Evolutionary conservation across 2,888 invertebrate genomes (phyloP), one percentile per base, ranked within the genome.

Genomic region (Ceraclea dissimilis): DNA sequence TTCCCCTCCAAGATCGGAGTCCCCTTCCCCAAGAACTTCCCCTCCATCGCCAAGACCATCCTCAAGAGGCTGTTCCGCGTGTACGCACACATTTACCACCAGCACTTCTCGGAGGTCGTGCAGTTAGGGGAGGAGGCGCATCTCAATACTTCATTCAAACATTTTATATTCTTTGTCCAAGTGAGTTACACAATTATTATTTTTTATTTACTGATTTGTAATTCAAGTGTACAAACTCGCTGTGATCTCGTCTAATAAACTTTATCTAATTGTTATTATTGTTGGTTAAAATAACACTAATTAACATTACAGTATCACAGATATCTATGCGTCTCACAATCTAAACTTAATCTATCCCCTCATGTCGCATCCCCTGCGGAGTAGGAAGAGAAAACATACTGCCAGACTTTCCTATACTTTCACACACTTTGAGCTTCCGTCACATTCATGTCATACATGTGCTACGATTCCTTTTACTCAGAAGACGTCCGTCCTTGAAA

Each of bases 1-100:
- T 99, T 99, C 70, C 99, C 99, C 43, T 97, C 97, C 5, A 98
- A 98, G 82, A 97, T 99, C 70, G 95, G 97, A 66, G 95, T 97
- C 66, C 96, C 96, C 63, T 98, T 98, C 77, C 97, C 97, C 58
- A 95, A 94, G 78, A 97, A 97, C 77, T 98, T 98, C 76, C 83
- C 93, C 64, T 83, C 89, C 61, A 95, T 95, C 75, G 97, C 98
- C 59, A 97, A 98, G 79, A 98, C 96, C 63, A 99, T 99, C 71
- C 78, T 99, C 67, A 98, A 98, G 76, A 85, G 99, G 62, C 79
- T 99, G 70, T 99, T 99, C 76, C 86, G 99, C 68, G 97, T 99
- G 59, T 99, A 99, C 75, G 99, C 99, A 52, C 99, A 99, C 77
- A 96, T 99, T 70, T 99, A 99, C 77, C 97, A 99, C 78, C 96